Percentiles rank a stretch among this genome's conserved stretches.
Evolutionary conservation across 2,888 invertebrate species (phyloP).

Genomic region (Drosophila multiciliata): DNA sequence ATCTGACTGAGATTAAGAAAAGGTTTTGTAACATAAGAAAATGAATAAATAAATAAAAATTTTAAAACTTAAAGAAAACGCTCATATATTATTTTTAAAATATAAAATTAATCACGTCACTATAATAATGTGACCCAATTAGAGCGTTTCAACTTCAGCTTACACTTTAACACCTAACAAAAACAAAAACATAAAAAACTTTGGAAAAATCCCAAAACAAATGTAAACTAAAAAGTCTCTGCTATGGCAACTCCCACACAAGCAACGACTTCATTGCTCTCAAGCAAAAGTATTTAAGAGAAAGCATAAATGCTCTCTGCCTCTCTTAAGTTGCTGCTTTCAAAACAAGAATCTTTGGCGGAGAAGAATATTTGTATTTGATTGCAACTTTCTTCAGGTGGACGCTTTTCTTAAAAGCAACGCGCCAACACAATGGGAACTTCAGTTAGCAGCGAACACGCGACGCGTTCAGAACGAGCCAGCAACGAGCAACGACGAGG

Average conservation of each 20-base stretch:
- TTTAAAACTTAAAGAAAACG: not conserved
- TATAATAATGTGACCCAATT: not conserved
- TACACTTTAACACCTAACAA: not conserved
- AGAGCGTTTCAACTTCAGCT: not conserved
- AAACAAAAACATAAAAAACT: not conserved
- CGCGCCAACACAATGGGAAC: constrained; percentile 35
- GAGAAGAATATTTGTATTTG: constrained; percentile 48
- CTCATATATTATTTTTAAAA: not conserved
- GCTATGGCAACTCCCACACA: constrained; percentile 21
- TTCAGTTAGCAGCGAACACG: constrained; percentile 70
- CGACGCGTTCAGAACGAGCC: constrained; percentile 75
- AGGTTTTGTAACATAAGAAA: not conserved
- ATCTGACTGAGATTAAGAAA: not conserved
- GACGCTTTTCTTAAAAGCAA: constrained; percentile 76
- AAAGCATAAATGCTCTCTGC: constrained; percentile 1
- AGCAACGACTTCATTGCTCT: constrained; percentile 28
- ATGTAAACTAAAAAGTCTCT: not conserved
- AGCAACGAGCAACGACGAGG: constrained; percentile 8
- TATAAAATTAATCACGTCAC: not conserved
- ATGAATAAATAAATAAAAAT: not conserved
- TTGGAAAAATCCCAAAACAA: too few species aligned
- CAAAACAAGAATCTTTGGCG: constrained; percentile 65
- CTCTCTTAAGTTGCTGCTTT: constrained; percentile 43
- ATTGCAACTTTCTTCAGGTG: constrained; percentile 72
- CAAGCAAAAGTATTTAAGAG: constrained; percentile 14